These are phyloP conservation scores for Galerucella calmariensis DNA, from an alignment of 2,888 invertebrate species.

Conservation along the genomic window DNA sequence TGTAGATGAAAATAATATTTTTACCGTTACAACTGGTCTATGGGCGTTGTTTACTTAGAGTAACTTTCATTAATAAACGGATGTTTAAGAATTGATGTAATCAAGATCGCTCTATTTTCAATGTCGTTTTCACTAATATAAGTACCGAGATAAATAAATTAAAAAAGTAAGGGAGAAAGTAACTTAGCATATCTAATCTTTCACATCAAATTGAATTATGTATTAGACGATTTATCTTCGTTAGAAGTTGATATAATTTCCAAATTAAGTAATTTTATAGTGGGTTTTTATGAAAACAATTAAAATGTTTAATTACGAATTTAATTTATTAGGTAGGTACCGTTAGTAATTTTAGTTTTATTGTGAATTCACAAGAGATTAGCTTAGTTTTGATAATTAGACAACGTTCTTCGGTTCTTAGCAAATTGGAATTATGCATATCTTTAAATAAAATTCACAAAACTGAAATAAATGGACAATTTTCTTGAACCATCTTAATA, in stretches of 20 bases:
- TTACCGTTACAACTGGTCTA: neutral
- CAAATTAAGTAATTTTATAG: neutral
- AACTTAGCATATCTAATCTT: constrained; percentile 10
- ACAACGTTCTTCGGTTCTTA: no score
- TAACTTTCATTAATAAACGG: constrained; percentile 37
- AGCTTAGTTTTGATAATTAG: no score
- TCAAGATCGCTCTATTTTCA: constrained; percentile 39
- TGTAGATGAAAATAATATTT: neutral
- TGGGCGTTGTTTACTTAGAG: constrained; percentile 8
- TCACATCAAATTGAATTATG: neutral
- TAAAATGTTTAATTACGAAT: no score
- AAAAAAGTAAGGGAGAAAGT: constrained; percentile 25
- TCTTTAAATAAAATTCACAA: no score
- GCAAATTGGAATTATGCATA: no score
- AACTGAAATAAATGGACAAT: no score
- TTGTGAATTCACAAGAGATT: no score
- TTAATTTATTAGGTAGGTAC: no score
- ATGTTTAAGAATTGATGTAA: constrained; percentile 34
- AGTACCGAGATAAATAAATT: constrained; percentile 1
- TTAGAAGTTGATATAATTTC: neutral
- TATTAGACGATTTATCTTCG: neutral
- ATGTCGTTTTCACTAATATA: constrained; percentile 31
- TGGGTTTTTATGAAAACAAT: no score
- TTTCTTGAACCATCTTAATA: no score
- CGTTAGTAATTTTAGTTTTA: no score